Conservation (phyloP, 2,888 invertebrate genomes). For the Mimumesa dahlbomi region DNA sequence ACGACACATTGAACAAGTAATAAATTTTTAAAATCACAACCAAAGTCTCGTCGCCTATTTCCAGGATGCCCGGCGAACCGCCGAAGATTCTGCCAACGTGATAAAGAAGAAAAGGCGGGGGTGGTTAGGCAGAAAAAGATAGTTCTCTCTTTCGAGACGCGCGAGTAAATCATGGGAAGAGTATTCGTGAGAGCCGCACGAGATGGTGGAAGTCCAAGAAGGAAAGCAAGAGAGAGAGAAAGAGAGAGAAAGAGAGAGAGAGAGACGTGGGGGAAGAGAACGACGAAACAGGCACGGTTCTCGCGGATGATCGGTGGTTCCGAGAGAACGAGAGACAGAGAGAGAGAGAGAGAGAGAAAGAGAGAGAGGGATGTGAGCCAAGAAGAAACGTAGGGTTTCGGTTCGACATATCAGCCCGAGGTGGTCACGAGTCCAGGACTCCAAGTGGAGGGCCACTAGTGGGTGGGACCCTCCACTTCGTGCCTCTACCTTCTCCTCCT, state of each 20-base stretch:
- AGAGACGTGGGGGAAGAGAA: slow-evolving; percentile 16
- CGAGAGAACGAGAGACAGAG: slow-evolving; percentile 11
- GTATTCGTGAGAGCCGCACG: slow-evolving; percentile 75
- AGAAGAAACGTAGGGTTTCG: slow-evolving; percentile 74
- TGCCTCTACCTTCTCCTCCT: slow-evolving; percentile 57
- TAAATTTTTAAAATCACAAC: too few species aligned
- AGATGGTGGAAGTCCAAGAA: slow-evolving; percentile 50
- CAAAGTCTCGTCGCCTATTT: too few species aligned
- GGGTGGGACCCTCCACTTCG: slow-evolving; percentile 77
- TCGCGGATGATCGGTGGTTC: slow-evolving; percentile 58
- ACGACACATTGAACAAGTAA: too few species aligned
- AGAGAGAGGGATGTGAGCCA: slow-evolving; percentile 63
- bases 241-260: slow-evolving; percentile 6
- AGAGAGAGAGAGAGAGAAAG: slow-evolving; percentile 9
- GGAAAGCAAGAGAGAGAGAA: slow-evolving; percentile 39
- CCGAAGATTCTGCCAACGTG: slow-evolving; percentile 48
- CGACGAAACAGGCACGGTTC: slow-evolving; percentile 44
- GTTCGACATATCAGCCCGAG: slow-evolving; percentile 80
- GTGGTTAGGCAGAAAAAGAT: slow-evolving; percentile 34
- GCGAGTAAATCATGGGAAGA: slow-evolving; percentile 78
- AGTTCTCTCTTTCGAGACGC: slow-evolving; percentile 62
- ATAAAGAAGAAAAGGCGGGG: slow-evolving; percentile 26
- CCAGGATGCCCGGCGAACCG: slow-evolving; percentile 39
- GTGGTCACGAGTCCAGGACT: slow-evolving; percentile 79
- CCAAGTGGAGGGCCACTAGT: slow-evolving; percentile 71